Evolutionary conservation across 2,113 vertebrate genomes (phyloP), one percentile per base, ranked within the genome.

Genomic region (Sisor rabdophorus): DNA sequence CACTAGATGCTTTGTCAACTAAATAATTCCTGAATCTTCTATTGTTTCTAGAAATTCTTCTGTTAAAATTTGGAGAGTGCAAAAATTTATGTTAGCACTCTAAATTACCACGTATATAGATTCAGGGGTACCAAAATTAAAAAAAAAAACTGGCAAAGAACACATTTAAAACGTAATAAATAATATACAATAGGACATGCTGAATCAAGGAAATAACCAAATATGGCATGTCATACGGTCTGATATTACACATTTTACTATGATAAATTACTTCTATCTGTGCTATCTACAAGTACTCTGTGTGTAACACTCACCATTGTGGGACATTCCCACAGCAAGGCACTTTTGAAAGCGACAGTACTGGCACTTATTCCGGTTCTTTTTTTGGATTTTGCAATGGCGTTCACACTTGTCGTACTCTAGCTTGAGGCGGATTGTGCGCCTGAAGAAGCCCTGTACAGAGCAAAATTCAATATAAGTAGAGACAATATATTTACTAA

Each of bases 321-420:
- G 97, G 84, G 96, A 99, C 97, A 99, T 99, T 88, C 97, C 97
- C 68, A 95, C 96, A 0, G 93, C 94, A 80, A 99, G 95, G 96
- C 97, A 99, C 95, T 98, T 99, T 87, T 97, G 96, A 85, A 99
- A 99, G 69, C 96, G 95, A 83, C 97, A 99, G 86, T 95, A 96
- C 85, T 98, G 97, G 93, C 97, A 99, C 90, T 98, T 99, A 71
- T 99, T 99, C n/a, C 96, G 94, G 50, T 98, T 99, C 89, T 96
- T 98, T 83, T 98, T 99, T 89, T 97, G 96, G 79, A 99, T 99
- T 89, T 97, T 99, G 90, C 97, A 99, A 87, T 84, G 92, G 17
- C 94, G 95, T 52, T 95, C 95, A 16, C 97, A 99, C 68, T 88
- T 94, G 82, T 96, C 96, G 0, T 99, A 99, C 2, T 87, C 88